phyloP scores from a whole-genome alignment of 1,140 invertebrate genomes.

The Holcopasites calliopsidis region DNA sequence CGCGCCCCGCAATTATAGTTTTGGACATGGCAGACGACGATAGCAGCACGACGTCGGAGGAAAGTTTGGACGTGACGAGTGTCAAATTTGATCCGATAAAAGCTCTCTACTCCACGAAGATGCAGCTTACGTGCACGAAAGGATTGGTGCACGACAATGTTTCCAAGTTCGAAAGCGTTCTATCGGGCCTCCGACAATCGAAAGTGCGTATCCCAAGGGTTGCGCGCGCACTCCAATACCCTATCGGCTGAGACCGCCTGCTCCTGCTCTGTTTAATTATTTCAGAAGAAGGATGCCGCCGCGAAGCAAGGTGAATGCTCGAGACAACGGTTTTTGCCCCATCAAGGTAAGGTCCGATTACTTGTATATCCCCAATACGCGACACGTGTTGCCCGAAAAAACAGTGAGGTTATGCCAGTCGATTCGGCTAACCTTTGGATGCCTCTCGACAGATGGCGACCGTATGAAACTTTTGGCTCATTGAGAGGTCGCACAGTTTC shows the following conservation, averaged over 20 bases:
- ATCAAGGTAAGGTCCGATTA: constrained; percentile 75
- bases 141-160: constrained; percentile 84
- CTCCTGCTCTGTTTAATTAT: constrained; percentile 16
- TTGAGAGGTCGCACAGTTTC: constrained; percentile 38
- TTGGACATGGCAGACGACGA: constrained; percentile 67
- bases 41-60: constrained; percentile 76
- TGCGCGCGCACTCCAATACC: background rate
- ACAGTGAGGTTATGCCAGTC: constrained; percentile 32
- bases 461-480: constrained; percentile 12
- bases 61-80: constrained; percentile 83
- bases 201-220: constrained; percentile 39
- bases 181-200: background rate
- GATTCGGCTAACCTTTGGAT: constrained; percentile 5
- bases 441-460: constrained; percentile 52
- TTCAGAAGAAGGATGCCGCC: background rate
- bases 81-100: constrained; percentile 85
- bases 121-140: constrained; percentile 78
- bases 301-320: constrained; percentile 41
- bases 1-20: background rate
- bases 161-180: constrained; percentile 80
- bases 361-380: no score
- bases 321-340: constrained; percentile 70
- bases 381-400: background rate
- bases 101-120: constrained; percentile 82
- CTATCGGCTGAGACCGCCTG: background rate